Evolutionary conservation across 1,140 invertebrate genomes (phyloP).

Genomic region (Nasonia giraulti): DNA sequence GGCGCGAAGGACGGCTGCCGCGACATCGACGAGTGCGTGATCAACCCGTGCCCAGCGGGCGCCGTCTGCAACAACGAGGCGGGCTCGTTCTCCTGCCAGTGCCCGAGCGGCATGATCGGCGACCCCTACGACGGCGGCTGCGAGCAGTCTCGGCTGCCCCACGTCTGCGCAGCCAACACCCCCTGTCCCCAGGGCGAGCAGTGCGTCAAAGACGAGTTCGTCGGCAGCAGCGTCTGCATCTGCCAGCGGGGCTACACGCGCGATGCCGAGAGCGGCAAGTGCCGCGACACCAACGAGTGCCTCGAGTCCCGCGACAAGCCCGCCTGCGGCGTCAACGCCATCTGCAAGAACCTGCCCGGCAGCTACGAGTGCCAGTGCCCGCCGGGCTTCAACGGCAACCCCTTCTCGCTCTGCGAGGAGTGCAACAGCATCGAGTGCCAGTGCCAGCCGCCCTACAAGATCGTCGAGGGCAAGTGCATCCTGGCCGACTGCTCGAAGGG

Average conservation of each 20-base stretch:
- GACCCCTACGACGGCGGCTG: slow-evolving; percentile 83
- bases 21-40: slow-evolving; percentile 90
- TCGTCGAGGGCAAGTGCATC: slow-evolving; percentile 88
- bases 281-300: slow-evolving; percentile 93
- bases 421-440: slow-evolving; percentile 89
- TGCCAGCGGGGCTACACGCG: slow-evolving; percentile 89
- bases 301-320: slow-evolving; percentile 81
- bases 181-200: slow-evolving; percentile 89
- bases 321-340: slow-evolving; percentile 88
- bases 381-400: slow-evolving; percentile 90
- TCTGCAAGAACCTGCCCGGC: slow-evolving; percentile 95
- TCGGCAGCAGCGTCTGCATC: slow-evolving; percentile 87
- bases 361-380: slow-evolving; percentile 95
- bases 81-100: slow-evolving; percentile 90
- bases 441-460: slow-evolving; percentile 89
- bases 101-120: slow-evolving; percentile 83
- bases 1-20: slow-evolving; percentile 83
- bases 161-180: slow-evolving; percentile 81
- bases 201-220: slow-evolving; percentile 84
- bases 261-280: slow-evolving; percentile 82
- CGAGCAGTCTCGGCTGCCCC: slow-evolving; percentile 77
- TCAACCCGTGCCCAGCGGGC: slow-evolving; percentile 84
- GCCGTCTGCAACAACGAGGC: slow-evolving; percentile 92
- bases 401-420: slow-evolving; percentile 88
- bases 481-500: slow-evolving; percentile 86